Evolutionary conservation across 30 jellyfish, hydroid and myxozoan genomes (phyloP).

Genomic region (Chrysaora quinquecirrha): DNA sequence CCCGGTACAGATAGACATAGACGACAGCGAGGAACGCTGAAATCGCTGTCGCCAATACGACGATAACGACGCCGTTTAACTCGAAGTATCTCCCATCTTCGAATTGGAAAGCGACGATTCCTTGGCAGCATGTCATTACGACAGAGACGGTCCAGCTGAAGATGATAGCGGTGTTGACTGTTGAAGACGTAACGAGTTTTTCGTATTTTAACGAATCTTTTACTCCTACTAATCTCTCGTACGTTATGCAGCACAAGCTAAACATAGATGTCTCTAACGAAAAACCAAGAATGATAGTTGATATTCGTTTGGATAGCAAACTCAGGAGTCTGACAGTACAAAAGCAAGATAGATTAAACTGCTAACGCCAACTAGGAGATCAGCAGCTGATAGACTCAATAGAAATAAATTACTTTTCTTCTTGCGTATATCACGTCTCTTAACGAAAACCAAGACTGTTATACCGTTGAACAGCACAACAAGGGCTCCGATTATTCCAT

Average conservation of each 20-base stretch:
- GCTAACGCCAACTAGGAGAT: slow-evolving; percentile 59
- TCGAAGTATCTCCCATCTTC: slow-evolving; percentile 52
- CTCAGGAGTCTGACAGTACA: slow-evolving; percentile 16
- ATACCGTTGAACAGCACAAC: slow-evolving; percentile 58
- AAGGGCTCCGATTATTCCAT: slow-evolving; percentile 17
- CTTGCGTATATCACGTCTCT: slow-evolving; percentile 44
- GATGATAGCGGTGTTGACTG: slow-evolving; percentile 43
- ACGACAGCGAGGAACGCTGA: slow-evolving; percentile 59
- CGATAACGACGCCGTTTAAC: slow-evolving; percentile 48
- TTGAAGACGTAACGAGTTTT: slow-evolving; percentile 36
- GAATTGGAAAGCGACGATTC: slow-evolving; percentile 36
- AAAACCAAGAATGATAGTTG: slow-evolving; percentile 60
- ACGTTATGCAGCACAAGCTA: slow-evolving; percentile 63
- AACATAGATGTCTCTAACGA: slow-evolving; percentile 71
- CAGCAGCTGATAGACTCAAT: slow-evolving; percentile 67
- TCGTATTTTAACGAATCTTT: slow-evolving; percentile 56
- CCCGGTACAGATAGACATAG: slow-evolving; percentile 53
- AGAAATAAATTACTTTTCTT: slow-evolving; percentile 55
- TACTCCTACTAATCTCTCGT: slow-evolving; percentile 67
- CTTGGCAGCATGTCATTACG: slow-evolving; percentile 31
- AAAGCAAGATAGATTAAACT: slow-evolving; percentile 43
- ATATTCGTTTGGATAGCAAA: slow-evolving; percentile 15
- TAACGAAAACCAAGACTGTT: slow-evolving; percentile 17
- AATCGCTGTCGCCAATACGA: slow-evolving; percentile 37
- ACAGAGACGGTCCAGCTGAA: slow-evolving; percentile 54